Base-by-base conservation (phyloP, 2,888 invertebrate species). In the Oscheius sp. region DNA sequence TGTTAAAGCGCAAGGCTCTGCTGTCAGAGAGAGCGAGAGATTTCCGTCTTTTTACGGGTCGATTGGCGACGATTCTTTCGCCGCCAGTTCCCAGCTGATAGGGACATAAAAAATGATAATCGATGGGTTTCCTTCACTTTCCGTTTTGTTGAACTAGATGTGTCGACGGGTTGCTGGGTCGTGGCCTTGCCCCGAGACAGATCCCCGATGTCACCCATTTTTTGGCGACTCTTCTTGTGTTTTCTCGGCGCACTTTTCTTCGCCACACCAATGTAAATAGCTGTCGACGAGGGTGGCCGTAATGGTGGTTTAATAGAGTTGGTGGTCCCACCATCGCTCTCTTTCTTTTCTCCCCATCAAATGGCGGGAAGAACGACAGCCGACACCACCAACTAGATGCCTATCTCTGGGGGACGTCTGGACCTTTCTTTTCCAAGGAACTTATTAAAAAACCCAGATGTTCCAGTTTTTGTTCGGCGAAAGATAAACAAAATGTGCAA, bases 341-440 rank as follows among this genome's bases (percentile, higher is more conserved):
- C 42, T n/a, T n/a, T 42, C 8, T 37, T 12, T 8, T 8, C 42
- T n/a, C 42, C 42, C 17, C 42, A 42, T 42, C n/a, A 42, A 42
- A 4, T 42, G n/a, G 42, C 37, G 55, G 33, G n/a, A 25, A 25
- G 15, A 50, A 10, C 15, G 37, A 37, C 37, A 37, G 37, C 37
- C 50, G 4, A 50, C 17, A 20, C 42, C n/a, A 20, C n/a, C 42
- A 8, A 52, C 29, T 6, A n/a, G 55, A 55, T 55, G 23, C 45
- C 42, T 61, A 61, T 61, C 61, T 61, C 45, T 61, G 61, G 61
- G 45, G 61, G 61, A 20, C 61, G 61, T 61, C 61, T 61, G 61
- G 45, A 20, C 25, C 6, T 12, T 48, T n/a, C n/a, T n/a, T n/a
- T n/a, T n/a, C n/a, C n/a, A n/a, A n/a, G n/a, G n/a, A n/a, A n/a